Evolutionary conservation across 2,113 vertebrate species (phyloP).

Genomic region (Strigops habroptila): DNA sequence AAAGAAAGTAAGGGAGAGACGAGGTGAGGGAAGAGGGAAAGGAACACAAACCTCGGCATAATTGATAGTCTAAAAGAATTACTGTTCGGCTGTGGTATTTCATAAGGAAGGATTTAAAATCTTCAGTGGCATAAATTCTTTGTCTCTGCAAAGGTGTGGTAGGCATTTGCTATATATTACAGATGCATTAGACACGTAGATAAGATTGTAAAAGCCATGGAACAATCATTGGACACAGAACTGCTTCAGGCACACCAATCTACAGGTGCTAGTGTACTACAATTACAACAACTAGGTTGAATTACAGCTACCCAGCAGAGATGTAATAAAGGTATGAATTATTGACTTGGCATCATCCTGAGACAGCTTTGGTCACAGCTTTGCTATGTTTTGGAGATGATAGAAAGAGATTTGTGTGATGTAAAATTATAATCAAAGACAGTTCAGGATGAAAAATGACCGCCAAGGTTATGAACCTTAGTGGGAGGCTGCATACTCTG

Average conservation of each 20-base stretch:
- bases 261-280: slow-evolving; percentile 55
- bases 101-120: background rate
- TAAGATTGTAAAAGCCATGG: slow-evolving; percentile 36
- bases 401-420: slow-evolving; percentile 78
- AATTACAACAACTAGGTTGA: slow-evolving; percentile 69
- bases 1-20: background rate
- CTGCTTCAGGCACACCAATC: slow-evolving; percentile 53
- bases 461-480: slow-evolving; percentile 72
- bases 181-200: slow-evolving; percentile 30
- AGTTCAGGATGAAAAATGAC: slow-evolving; percentile 79
- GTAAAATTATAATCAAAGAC: slow-evolving; percentile 81
- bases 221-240: slow-evolving; percentile 7
- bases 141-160: background rate
- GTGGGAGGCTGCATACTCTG: slow-evolving; percentile 60
- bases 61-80: background rate
- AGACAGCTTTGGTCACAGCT: slow-evolving; percentile 79
- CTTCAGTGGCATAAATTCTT: slow-evolving; percentile 5
- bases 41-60: background rate
- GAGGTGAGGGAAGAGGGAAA: background rate
- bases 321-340: slow-evolving; percentile 80
- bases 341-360: slow-evolving; percentile 80
- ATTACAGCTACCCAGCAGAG: slow-evolving; percentile 71
- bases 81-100: background rate
- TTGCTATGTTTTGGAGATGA: slow-evolving; percentile 76
- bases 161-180: slow-evolving; percentile 51